Evolutionary conservation across 1,140 invertebrate genomes (phyloP), one percentile per base, ranked within the genome.

Genomic region (Gryon sp.): DNA sequence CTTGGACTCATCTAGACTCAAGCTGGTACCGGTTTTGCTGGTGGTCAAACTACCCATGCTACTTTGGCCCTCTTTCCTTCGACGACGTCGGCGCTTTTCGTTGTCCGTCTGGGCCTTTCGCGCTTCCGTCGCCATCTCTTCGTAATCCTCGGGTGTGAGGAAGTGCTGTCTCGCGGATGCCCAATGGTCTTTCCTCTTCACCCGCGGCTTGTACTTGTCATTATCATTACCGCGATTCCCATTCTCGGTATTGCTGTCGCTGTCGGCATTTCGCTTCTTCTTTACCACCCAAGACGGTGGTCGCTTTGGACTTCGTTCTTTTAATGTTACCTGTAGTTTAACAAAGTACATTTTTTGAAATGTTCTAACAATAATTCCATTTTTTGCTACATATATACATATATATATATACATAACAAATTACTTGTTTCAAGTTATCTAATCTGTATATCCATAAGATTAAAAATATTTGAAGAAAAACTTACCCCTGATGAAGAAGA

Each of bases 401-500:
- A n/a, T n/a, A n/a, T n/a, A n/a, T n/a, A n/a, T n/a, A n/a, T n/a
- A n/a, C n/a, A n/a, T n/a, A n/a, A n/a, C n/a, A n/a, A n/a, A n/a
- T n/a, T n/a, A n/a, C n/a, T n/a, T n/a, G n/a, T n/a, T n/a, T n/a
- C n/a, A n/a, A n/a, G n/a, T n/a, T n/a, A n/a, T n/a, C n/a, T n/a
- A n/a, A n/a, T n/a, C n/a, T n/a, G n/a, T n/a, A n/a, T n/a, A n/a
- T n/a, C n/a, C n/a, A n/a, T n/a, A n/a, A n/a, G n/a, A n/a, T n/a
- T n/a, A n/a, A n/a, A n/a, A n/a, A 7, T 4, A 7, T 24, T 7
- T 32, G 4, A 32, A 32, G 4, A 6, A 40, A 43, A 40, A 60
- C 55, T 59, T 63, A 89, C 87, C 76, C 86, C 86, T 4, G 87
- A 87, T 45, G 87, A 89, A 43, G 87, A 87, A 19, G 87, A 88